phyloP scores from a whole-genome alignment of 2,888 invertebrate species.

The Synanthedon formicaeformis region DNA sequence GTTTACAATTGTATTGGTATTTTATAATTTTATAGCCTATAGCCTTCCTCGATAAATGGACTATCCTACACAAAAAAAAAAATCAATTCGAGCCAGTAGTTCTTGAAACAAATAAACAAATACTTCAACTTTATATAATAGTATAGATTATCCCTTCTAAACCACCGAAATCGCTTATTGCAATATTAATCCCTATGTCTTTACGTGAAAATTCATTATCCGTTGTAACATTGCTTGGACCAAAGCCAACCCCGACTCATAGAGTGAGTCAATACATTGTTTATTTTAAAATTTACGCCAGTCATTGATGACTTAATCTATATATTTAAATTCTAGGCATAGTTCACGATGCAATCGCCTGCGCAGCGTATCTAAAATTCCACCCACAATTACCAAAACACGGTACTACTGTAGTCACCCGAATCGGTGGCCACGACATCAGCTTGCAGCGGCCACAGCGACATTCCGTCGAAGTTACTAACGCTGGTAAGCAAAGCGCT shows the following conservation, averaged over 20 bases:
- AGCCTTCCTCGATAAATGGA: too few species aligned
- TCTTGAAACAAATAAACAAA: too few species aligned
- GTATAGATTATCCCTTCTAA: too few species aligned
- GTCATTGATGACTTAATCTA: not conserved
- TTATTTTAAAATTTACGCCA: not conserved
- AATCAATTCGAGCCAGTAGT: too few species aligned
- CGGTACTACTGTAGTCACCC: constrained; percentile 78
- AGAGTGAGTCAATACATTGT: not conserved
- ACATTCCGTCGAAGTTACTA: constrained; percentile 89
- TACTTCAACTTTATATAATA: too few species aligned
- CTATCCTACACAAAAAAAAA: too few species aligned
- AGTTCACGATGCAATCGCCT: constrained; percentile 98
- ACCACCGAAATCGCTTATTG: too few species aligned
- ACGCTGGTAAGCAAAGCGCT: constrained; percentile 46
- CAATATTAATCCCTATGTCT: too few species aligned
- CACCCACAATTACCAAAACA: constrained; percentile 88
- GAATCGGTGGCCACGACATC: constrained; percentile 32
- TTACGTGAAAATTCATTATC: too few species aligned
- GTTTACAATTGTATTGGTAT: too few species aligned
- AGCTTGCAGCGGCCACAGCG: constrained; percentile 66
- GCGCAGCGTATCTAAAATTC: constrained; percentile 95
- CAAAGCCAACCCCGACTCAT: not conserved
- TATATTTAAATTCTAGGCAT: constrained; percentile 71
- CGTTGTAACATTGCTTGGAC: not conserved
- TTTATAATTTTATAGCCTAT: too few species aligned